Percentiles rank a stretch among this genome's conserved stretches.
phyloP scores from a whole-genome alignment of 1,140 invertebrate species.

The Delia radicum region DNA sequence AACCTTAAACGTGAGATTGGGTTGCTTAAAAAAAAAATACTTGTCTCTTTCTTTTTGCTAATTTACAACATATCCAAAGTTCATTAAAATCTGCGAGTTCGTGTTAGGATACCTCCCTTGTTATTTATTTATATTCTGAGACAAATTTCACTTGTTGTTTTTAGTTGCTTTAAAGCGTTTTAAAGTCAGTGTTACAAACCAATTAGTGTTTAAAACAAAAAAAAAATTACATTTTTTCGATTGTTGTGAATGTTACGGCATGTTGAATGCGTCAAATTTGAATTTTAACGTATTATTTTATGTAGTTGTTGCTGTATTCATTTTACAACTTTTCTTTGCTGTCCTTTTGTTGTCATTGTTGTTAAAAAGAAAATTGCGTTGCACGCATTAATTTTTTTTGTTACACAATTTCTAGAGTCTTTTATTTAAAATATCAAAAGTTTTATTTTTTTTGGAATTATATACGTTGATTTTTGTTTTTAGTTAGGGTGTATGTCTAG shows the following conservation, averaged over 20 bases:
- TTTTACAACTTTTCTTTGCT: background rate
- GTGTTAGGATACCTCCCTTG: too few species aligned
- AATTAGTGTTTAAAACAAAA: conserved; percentile 2
- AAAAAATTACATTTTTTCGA: background rate
- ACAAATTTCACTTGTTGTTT: background rate
- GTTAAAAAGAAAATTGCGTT: conserved; percentile 5
- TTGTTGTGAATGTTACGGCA: background rate
- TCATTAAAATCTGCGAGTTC: too few species aligned
- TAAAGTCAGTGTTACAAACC: conserved; percentile 5
- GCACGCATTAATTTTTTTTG: conserved; percentile 12
- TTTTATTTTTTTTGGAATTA: background rate
- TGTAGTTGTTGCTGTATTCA: background rate
- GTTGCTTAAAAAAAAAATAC: too few species aligned
- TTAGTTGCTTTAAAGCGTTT: background rate
- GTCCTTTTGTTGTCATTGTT: background rate
- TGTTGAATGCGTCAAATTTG: conserved; percentile 18
- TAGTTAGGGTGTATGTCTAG: background rate
- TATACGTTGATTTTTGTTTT: background rate
- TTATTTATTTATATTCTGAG: background rate
- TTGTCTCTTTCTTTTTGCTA: too few species aligned
- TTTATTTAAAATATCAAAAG: background rate
- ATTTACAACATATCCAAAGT: too few species aligned
- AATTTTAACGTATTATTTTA: conserved; percentile 10
- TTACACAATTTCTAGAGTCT: background rate
- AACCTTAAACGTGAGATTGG: too few species aligned